phyloP scores from a whole-genome alignment of 2,888 invertebrate species.

The Heliconius charithonia region DNA sequence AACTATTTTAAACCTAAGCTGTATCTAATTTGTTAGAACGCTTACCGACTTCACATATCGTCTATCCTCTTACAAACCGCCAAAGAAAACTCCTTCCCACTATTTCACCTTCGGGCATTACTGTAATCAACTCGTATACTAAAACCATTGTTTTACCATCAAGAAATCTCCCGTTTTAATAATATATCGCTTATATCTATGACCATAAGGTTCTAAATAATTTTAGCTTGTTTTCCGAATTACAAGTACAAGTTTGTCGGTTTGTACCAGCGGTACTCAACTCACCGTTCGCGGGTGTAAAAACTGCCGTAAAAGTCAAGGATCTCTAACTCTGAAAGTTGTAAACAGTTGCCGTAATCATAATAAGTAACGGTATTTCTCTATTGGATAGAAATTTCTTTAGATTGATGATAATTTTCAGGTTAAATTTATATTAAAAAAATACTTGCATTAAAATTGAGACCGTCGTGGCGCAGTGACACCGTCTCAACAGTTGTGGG shows the following conservation, averaged over 20 bases:
- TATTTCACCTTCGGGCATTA: constrained; percentile 65
- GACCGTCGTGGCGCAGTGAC: no score
- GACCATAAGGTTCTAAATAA: constrained; percentile 13
- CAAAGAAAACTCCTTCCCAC: constrained; percentile 52
- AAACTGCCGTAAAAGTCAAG: constrained; percentile 71
- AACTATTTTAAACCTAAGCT: constrained; percentile 34
- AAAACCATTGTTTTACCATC: not conserved
- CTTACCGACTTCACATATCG: constrained; percentile 47
- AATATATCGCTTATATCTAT: constrained; percentile 42
- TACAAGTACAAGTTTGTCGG: constrained; percentile 47
- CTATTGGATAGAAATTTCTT: constrained; percentile 45
- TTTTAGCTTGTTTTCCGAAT: not conserved
- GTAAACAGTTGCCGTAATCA: constrained; percentile 55
- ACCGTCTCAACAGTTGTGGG: not conserved
- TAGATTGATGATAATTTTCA: not conserved
- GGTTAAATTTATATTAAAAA: no score
- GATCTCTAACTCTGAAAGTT: constrained; percentile 60
- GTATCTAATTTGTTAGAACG: constrained; percentile 43
- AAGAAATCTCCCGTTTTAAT: not conserved
- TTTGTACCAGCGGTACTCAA: constrained; percentile 50
- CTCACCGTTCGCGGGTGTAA: constrained; percentile 62
- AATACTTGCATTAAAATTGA: not conserved
- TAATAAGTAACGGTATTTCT: constrained; percentile 56
- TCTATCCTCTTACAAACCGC: constrained; percentile 47
- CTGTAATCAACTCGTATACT: constrained; percentile 65